Conservation (phyloP, 2,888 invertebrate species). For the Pimpla rufipes region DNA sequence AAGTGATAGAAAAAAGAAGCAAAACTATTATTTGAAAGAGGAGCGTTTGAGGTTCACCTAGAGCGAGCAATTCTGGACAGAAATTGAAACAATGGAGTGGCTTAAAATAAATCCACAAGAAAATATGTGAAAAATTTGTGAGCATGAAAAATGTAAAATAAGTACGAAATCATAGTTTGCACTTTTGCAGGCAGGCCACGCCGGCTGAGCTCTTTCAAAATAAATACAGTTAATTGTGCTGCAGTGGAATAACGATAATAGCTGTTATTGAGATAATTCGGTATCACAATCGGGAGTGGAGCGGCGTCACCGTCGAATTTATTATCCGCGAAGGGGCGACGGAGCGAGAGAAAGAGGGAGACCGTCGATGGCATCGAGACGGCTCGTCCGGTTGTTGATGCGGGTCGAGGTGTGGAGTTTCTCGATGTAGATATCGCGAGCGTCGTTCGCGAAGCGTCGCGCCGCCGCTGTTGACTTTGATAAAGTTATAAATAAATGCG, state of each 20-base stretch:
- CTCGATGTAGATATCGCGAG: slow-evolving; percentile 54
- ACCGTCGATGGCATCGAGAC: too few relatives aligned
- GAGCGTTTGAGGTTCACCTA: too few relatives aligned
- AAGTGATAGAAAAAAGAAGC: too few relatives aligned
- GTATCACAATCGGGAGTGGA: not conserved
- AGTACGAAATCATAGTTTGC: too few relatives aligned
- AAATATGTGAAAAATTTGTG: too few relatives aligned
- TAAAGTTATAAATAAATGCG: slow-evolving; percentile 68
- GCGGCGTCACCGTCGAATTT: slow-evolving; percentile 2
- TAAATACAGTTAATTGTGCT: not conserved
- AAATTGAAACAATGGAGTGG: too few relatives aligned
- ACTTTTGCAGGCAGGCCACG: too few relatives aligned
- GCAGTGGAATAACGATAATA: not conserved
- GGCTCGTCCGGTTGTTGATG: slow-evolving; percentile 22
- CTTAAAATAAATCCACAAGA: too few relatives aligned
- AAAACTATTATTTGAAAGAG: too few relatives aligned
- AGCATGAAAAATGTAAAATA: too few relatives aligned
- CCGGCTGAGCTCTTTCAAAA: too few relatives aligned
- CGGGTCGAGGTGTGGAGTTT: slow-evolving; percentile 42
- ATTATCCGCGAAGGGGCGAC: not conserved
- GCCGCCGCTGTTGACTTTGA: slow-evolving; percentile 61
- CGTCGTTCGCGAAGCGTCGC: slow-evolving; percentile 38
- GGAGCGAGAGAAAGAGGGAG: not conserved
- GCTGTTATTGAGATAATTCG: slow-evolving; percentile 13
- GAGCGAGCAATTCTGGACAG: too few relatives aligned